These are phyloP conservation scores for Calidris pygmaea DNA, from an alignment of 2,113 vertebrate species.

Conservation along the genomic window DNA sequence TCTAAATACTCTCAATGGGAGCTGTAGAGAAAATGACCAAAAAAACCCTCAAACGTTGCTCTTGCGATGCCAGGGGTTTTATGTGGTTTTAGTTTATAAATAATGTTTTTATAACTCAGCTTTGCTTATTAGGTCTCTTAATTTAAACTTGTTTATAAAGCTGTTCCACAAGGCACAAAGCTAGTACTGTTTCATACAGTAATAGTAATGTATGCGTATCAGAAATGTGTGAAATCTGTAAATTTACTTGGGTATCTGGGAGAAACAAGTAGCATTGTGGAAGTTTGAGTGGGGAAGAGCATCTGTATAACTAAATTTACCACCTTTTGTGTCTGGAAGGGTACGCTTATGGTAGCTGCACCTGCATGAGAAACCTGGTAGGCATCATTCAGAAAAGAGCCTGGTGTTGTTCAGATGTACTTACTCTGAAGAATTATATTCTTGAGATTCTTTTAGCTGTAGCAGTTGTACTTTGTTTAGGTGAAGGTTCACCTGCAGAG, in stretches of 20 bases:
- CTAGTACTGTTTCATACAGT: not conserved
- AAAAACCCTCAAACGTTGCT: not conserved
- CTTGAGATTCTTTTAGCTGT: not conserved
- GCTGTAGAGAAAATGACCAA: not conserved
- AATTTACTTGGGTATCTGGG: not conserved
- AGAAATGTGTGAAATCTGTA: not conserved
- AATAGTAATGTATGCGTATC: not conserved
- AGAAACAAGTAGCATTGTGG: not conserved
- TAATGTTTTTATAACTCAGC: not conserved
- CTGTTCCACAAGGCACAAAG: not conserved
- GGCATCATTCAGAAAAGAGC: not conserved
- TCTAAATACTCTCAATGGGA: not conserved
- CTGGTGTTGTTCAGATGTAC: not conserved
- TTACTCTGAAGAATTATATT: not conserved
- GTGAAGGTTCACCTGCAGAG: not conserved
- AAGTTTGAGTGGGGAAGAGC: not conserved
- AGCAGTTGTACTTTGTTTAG: not conserved
- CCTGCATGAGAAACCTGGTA: too few relatives aligned
- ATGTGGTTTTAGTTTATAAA: not conserved
- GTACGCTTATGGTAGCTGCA: rapidly evolving
- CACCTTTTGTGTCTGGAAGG: not conserved
- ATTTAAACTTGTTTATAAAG: not conserved
- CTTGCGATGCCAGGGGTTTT: not conserved
- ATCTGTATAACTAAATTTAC: too few relatives aligned
- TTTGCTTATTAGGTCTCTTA: not conserved